Percentiles rank a stretch among this genome's conserved stretches.
phyloP scores from a whole-genome alignment of 2,888 invertebrate species.

The Glyphotaelius pellucidus region DNA sequence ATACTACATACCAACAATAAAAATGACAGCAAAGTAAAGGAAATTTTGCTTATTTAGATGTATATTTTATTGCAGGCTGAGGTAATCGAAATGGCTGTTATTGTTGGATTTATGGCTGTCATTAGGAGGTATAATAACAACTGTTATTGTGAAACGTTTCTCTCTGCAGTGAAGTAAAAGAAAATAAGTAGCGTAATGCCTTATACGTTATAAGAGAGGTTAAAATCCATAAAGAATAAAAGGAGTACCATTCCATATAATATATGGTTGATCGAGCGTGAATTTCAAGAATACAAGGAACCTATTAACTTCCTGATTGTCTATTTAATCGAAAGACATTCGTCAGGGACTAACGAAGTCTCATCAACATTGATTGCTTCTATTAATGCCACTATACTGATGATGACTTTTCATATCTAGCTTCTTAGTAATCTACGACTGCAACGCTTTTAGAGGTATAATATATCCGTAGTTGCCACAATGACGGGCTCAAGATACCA shows the following conservation, averaged over 20 bases:
- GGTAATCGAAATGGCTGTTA: neutral
- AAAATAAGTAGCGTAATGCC: neutral
- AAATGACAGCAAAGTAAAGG: too few species aligned
- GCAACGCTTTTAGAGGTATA: too few species aligned
- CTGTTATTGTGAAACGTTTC: neutral
- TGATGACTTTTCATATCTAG: neutral
- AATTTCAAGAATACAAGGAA: neutral
- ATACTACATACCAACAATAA: too few species aligned
- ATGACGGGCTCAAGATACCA: too few species aligned
- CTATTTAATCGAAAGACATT: neutral
- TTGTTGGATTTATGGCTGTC: neutral
- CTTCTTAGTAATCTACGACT: neutral
- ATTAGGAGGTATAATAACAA: too few species aligned
- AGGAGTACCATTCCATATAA: neutral
- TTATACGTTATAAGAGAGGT: neutral
- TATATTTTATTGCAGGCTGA: neutral
- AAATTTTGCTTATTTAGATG: neutral
- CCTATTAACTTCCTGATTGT: constrained; percentile 2
- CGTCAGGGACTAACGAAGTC: neutral
- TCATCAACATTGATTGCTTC: neutral
- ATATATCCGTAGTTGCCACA: too few species aligned
- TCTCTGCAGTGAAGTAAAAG: neutral
- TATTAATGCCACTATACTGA: neutral
- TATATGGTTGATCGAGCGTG: neutral
- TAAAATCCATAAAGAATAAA: neutral